These are phyloP conservation scores for Embiotoca jacksoni DNA, from an alignment of 2,113 vertebrate genomes.

Conservation along the genomic window DNA sequence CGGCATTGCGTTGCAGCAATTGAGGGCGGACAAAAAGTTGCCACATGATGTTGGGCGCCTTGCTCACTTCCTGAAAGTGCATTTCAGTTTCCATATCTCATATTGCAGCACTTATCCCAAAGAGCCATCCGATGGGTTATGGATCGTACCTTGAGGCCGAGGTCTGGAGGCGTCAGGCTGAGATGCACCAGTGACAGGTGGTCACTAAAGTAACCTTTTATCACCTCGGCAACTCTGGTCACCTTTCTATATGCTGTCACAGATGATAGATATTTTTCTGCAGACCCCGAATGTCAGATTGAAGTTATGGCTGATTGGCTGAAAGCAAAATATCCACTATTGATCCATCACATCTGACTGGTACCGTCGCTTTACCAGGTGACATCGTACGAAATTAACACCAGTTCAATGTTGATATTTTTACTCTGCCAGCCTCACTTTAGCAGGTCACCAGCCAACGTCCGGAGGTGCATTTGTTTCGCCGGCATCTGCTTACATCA, in stretches of 20 bases:
- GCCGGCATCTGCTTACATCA: not conserved
- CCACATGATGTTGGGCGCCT: conserved; percentile 5
- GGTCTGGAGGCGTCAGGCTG: conserved; percentile 66
- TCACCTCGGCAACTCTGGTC: conserved; percentile 74
- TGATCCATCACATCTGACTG: conserved; percentile 56
- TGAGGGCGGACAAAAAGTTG: not conserved
- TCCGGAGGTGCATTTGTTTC: not conserved
- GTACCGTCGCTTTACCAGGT: conserved; percentile 5
- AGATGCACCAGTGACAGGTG: conserved; percentile 73
- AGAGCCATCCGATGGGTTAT: conserved; percentile 71
- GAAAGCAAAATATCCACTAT: conserved; percentile 61
- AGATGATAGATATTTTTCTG: conserved; percentile 72
- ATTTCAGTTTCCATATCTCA: conserved; percentile 71
- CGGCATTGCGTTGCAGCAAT: not conserved
- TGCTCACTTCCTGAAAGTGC: conserved; percentile 53
- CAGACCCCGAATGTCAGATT: conserved; percentile 52
- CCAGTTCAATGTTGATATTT: conserved; percentile 20
- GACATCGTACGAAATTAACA: conserved; percentile 20
- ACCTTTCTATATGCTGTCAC: conserved; percentile 72
- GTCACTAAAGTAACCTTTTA: conserved; percentile 78
- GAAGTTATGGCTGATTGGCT: conserved; percentile 68
- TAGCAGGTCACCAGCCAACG: not conserved
- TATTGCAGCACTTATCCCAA: conserved; percentile 69
- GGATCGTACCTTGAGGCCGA: conserved; percentile 67
- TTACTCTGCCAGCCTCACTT: not conserved